A percentile compares a stretch with the other conserved stretches of the same genome.
Evolutionary conservation across 2,113 vertebrate genomes (phyloP).

Genomic region (Xiphias gladius): DNA sequence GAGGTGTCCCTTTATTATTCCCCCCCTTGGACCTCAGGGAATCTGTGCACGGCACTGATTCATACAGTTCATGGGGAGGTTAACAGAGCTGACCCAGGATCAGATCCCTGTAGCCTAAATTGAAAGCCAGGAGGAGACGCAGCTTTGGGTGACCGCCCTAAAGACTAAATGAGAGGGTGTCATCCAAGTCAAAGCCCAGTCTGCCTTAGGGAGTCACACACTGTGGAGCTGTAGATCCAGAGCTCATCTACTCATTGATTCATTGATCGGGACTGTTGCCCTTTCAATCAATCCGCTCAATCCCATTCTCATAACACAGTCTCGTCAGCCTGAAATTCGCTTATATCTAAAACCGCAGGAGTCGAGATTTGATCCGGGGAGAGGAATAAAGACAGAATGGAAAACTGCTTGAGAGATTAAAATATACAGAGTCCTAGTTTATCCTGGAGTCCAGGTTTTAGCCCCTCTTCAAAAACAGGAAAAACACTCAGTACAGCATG

Average conservation of each 20-base stretch:
- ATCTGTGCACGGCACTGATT: not conserved
- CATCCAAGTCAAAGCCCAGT: constrained; percentile 38
- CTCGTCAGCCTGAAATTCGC: constrained; percentile 53
- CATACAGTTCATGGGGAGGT: constrained; percentile 24
- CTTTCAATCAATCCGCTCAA: constrained; percentile 54
- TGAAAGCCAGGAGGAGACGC: constrained; percentile 18
- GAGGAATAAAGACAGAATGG: constrained; percentile 33
- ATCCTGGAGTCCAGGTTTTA: not conserved
- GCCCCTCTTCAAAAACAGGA: not conserved
- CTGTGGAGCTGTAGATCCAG: constrained; percentile 30
- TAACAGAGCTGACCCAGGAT: not conserved
- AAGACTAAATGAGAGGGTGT: constrained; percentile 36
- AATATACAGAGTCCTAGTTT: constrained; percentile 34
- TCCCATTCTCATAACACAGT: constrained; percentile 51
- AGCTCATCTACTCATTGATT: constrained; percentile 50
- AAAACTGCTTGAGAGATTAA: constrained; percentile 34
- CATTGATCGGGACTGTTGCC: constrained; percentile 55
- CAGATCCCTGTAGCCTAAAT: not conserved
- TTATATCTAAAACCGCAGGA: constrained; percentile 50
- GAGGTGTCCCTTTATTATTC: not conserved
- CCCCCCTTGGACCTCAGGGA: not conserved
- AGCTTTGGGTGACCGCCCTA: constrained; percentile 44
- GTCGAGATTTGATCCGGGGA: constrained; percentile 36
- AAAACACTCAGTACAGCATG: constrained; percentile 4
- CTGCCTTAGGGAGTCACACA: constrained; percentile 35